phyloP scores from a whole-genome alignment of 2,888 invertebrate genomes.

The Poecilobothrus nobilitatus region DNA sequence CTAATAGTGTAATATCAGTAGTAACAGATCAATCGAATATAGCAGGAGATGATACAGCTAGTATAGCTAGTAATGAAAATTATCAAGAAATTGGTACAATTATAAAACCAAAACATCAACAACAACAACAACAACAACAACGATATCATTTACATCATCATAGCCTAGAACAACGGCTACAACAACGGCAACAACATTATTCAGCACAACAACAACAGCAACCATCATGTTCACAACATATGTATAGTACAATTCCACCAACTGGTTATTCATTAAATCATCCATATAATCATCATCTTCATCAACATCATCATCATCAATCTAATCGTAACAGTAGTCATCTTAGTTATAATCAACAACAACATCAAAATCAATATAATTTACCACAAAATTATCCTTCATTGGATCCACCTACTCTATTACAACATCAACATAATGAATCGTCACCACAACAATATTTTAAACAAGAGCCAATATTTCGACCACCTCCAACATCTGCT shows the following conservation, averaged over 20 bases:
- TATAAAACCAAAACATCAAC: neutral
- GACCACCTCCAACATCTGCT: constrained; percentile 31
- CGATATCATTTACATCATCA: neutral
- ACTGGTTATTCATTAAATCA: no score
- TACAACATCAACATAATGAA: neutral
- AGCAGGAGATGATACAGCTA: neutral
- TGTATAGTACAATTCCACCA: neutral
- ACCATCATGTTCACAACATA: neutral
- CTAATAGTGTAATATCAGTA: neutral
- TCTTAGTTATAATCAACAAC: neutral
- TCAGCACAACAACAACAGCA: neutral
- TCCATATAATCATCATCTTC: neutral
- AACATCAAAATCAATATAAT: neutral
- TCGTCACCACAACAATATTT: neutral
- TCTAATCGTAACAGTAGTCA: no score
- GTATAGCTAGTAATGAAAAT: neutral
- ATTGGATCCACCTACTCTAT: neutral
- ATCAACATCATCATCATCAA: neutral
- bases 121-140: neutral
- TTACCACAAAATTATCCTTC: neutral
- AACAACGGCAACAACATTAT: neutral
- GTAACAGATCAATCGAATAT: neutral
- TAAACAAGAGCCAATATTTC: constrained; percentile 22
- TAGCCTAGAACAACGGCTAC: neutral
- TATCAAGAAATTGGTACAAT: neutral